These are phyloP conservation scores for Palaemon carinicauda DNA, from an alignment of 1,140 invertebrate genomes.

Conservation along the genomic window DNA sequence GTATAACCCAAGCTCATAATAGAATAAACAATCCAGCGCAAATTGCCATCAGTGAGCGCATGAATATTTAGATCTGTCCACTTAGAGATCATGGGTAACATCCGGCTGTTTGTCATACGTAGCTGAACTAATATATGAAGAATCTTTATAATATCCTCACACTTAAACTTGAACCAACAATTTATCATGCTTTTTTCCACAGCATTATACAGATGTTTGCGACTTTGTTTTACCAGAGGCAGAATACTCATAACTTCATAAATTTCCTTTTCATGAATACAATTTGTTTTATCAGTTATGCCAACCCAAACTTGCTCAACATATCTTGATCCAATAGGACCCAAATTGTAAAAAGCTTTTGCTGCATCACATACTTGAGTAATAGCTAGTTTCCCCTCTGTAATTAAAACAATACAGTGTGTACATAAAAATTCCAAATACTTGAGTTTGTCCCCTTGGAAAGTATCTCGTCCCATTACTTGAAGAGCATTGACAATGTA, in stretches of 20 bases:
- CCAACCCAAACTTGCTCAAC: slow-evolving; percentile 77
- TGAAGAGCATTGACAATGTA: slow-evolving; percentile 67
- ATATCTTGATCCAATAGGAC: slow-evolving; percentile 63
- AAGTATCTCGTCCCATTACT: slow-evolving; percentile 65
- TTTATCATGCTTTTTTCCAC: slow-evolving; percentile 72
- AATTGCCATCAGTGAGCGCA: slow-evolving; percentile 69
- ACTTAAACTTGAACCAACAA: slow-evolving; percentile 70
- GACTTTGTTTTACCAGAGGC: slow-evolving; percentile 71
- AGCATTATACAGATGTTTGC: slow-evolving; percentile 71
- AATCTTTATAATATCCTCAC: slow-evolving; percentile 70
- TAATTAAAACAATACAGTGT: slow-evolving; percentile 71
- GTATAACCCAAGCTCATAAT: slow-evolving; percentile 69
- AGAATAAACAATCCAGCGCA: slow-evolving; percentile 71
- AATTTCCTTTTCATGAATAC: slow-evolving; percentile 72
- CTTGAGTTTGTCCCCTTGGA: slow-evolving; percentile 65
- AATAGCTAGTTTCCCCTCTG: slow-evolving; percentile 72
- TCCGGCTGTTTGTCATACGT: slow-evolving; percentile 64
- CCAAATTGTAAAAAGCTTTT: slow-evolving; percentile 64
- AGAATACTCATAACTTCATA: slow-evolving; percentile 70
- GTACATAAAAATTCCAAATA: slow-evolving; percentile 71
- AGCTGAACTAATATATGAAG: slow-evolving; percentile 64
- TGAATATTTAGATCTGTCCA: slow-evolving; percentile 75
- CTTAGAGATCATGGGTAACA: slow-evolving; percentile 68
- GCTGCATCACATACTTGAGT: slow-evolving; percentile 72
- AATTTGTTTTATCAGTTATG: slow-evolving; percentile 69